These are phyloP conservation scores for Pterocles orientalis DNA, from an alignment of 2,113 vertebrate species.

Conservation along the genomic window DNA sequence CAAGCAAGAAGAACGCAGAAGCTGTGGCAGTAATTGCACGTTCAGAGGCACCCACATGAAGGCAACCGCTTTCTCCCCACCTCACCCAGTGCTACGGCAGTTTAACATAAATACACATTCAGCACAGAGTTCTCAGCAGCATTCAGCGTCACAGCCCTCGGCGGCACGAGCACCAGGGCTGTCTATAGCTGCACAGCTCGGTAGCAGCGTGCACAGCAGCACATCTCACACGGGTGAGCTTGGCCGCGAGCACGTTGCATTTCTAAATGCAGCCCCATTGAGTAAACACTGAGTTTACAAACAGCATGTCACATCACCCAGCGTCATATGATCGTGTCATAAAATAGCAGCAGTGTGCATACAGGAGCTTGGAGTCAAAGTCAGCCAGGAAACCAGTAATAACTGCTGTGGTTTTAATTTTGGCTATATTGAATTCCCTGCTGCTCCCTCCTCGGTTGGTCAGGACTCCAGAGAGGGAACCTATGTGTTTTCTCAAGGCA, in stretches of 20 bases:
- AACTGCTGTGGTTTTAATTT: background rate
- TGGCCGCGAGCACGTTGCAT: accelerated
- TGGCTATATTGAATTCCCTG: background rate
- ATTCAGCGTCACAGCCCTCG: background rate
- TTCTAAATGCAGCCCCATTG: background rate
- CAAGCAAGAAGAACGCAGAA: background rate
- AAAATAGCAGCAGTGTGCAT: background rate
- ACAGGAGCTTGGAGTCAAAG: background rate
- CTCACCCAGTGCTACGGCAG: accelerated
- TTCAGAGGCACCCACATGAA: background rate
- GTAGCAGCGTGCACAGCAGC: background rate
- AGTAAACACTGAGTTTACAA: background rate
- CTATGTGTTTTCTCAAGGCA: background rate
- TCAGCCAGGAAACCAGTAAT: background rate
- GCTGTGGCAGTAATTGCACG: background rate
- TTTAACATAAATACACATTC: background rate
- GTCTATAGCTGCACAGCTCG: too few species aligned
- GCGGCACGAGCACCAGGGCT: background rate
- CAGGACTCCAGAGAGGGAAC: background rate
- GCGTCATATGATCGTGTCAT: background rate
- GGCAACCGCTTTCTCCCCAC: background rate
- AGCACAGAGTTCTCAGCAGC: background rate
- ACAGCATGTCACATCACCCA: background rate
- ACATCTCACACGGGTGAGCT: background rate
- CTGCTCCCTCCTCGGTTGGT: background rate